These are phyloP conservation scores for Opisthocomus hoazin DNA, from an alignment of 2,113 vertebrate species.

Conservation along the genomic window DNA sequence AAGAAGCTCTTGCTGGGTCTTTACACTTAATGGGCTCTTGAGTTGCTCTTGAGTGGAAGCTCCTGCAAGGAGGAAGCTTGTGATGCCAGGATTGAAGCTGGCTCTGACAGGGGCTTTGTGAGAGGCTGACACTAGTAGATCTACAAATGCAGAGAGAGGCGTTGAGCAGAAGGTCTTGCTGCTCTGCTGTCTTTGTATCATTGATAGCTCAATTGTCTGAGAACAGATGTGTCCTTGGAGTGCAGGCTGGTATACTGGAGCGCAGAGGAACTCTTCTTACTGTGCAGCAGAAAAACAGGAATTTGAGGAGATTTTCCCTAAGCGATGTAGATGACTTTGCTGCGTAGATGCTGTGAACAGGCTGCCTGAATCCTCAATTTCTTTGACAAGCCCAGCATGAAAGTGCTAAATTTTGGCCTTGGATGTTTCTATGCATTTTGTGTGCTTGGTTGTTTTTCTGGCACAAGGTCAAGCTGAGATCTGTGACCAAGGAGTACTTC, in stretches of 20 bases:
- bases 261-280: neutral
- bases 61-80: slow-evolving; percentile 21
- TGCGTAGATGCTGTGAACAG: neutral
- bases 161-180: slow-evolving; percentile 36
- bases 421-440: neutral
- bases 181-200: slow-evolving; percentile 11
- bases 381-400: neutral
- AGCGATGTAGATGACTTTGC: accelerated
- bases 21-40: slow-evolving; percentile 31
- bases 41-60: slow-evolving; percentile 34
- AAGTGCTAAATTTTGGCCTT: neutral
- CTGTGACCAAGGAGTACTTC: neutral
- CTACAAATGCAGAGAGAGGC: slow-evolving; percentile 9
- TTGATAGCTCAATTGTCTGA: slow-evolving; percentile 28
- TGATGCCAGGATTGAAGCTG: slow-evolving; percentile 35
- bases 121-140: neutral
- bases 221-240: slow-evolving; percentile 45
- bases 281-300: neutral
- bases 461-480: neutral
- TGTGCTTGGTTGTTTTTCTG: neutral
- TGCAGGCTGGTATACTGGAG: neutral
- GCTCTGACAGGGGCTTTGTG: slow-evolving; percentile 29
- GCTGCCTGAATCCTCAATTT: neutral
- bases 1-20: slow-evolving; percentile 45
- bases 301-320: neutral